Base-by-base conservation (phyloP, 1,140 invertebrate genomes). In the Microplitis mediator region DNA sequence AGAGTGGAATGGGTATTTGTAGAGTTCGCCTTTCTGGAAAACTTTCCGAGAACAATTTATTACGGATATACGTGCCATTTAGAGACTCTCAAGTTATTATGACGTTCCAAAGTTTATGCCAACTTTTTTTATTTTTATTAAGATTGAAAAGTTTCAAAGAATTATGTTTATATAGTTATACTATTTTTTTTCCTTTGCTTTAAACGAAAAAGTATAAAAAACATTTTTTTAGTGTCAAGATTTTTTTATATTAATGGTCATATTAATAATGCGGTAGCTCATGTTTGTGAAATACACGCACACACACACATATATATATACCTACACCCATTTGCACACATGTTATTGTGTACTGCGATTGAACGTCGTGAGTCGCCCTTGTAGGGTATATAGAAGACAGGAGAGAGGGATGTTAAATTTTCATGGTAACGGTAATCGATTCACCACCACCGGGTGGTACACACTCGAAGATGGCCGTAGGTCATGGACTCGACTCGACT, bases 51-150 rank as follows among this genome's bases (percentile, higher is more conserved):
- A 84, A 85, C 81, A 84, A 85, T 85, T 84, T 84, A 84, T 85
- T 84, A 84, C 79, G 84, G 80, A 84, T 85, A 85, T 84, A 83
- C 80, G 82, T 84, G 79, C 79, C 81, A 83, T 84, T 84, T 85
- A 82, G 79, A 77, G 80, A 80, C 79, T 77, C 76, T 76, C 73
- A 82, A 84, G 81, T 84, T 85, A 85, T 84, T 83, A 85, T 84
- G 82, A 85, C 81, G 78, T 77, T 76, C 75, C 77, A 72, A 80
- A 84, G 84, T 77, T 84, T 84, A 84, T 45, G 23, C 79, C 32
- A 39, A 64, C 11, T 64, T 64, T 64, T 64, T 32, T 58, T 45
- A 65, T 32, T 9, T 31, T 16, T 8, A 13, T 35, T 16, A 39
- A 36, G 35, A 45, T 36, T 34, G 62, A 35, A 50, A 11, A 34